Base-by-base conservation (phyloP, 2,797 vertebrate species). In the Pagetopsis macropterus region DNA sequence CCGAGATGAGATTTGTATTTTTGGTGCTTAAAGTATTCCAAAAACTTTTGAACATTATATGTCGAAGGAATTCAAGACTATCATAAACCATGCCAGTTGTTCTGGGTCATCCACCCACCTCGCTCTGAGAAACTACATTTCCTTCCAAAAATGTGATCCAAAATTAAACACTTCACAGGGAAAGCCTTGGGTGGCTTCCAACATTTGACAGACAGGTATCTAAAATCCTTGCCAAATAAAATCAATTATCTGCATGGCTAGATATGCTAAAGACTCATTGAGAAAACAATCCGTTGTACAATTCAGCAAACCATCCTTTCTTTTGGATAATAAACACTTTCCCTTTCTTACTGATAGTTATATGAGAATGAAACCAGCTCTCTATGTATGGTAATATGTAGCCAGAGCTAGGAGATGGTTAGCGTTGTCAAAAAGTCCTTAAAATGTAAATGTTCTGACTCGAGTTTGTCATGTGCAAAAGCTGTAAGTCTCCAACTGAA, bases 151-250 rank as follows among this genome's bases (percentile, higher is more conserved):
- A 50, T 15, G 21, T 21, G 2, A n/a, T 51, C 13, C 33, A n/a
- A 51, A 21, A 64, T 5, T 65, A 43, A 43, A 23, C 19, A 27
- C 8, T 41, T 40, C 48, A 62, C 23, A 21, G 1, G 9, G 21
- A 41, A 44, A 43, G 7, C 44, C 41, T 44, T 37, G 33, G 45
- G 14, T 23, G n/a, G 15, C n/a, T 50, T 66, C 8, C 3, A 5
- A 31, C 16, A 65, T 43, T 41, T 65, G 9, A 52, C 13, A 50
- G 51, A 65, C 8, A 4, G 43, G 70, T 23, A 50, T 68, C 21
- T 10, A 13, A 52, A 37, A 65, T 52, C 14, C 31, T 19, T n/a
- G 16, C 41, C 59, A 55, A 63, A 44, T 60, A 9, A n/a, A 52
- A 48, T 62, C 3, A 9, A 41, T 33, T 5, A 50, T 51, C 54